Conservation (phyloP, 2,888 invertebrate genomes). For the Eristalinus sepulchralis region DNA sequence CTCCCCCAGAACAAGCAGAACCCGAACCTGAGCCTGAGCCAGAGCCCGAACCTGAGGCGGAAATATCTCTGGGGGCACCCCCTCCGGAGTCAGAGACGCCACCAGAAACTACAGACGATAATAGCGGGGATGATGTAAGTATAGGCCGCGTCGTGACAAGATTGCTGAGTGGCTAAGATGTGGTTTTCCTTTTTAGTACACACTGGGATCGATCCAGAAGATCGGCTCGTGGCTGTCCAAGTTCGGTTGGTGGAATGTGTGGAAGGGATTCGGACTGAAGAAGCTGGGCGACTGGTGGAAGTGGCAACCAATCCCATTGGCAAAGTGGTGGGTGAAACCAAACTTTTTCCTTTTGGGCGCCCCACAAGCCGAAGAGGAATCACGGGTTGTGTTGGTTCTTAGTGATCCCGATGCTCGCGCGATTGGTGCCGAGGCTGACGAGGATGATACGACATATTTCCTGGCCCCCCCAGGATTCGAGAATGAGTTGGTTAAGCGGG, state of each 20-base stretch:
- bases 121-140: slow-evolving; percentile 16
- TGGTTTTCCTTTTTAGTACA: slow-evolving; percentile 1
- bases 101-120: background rate
- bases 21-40: slow-evolving; percentile 1
- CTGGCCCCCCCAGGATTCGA: slow-evolving; percentile 63
- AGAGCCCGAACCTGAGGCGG: background rate
- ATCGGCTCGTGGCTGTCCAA: slow-evolving; percentile 60
- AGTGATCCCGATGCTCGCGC: slow-evolving; percentile 25
- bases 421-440: slow-evolving; percentile 12
- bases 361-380: slow-evolving; percentile 29
- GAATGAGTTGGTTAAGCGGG: slow-evolving; percentile 50
- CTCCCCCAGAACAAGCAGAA: background rate
- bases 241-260: slow-evolving; percentile 63
- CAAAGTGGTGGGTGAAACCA: slow-evolving; percentile 35
- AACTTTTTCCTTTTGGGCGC: slow-evolving; percentile 38
- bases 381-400: slow-evolving; percentile 41
- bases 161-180: background rate
- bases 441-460: slow-evolving; percentile 59
- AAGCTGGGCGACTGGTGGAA: slow-evolving; percentile 65
- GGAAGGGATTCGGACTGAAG: slow-evolving; percentile 58
- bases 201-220: slow-evolving; percentile 56
- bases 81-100: background rate
- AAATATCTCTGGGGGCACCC: background rate
- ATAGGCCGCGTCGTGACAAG: background rate
- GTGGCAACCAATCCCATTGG: slow-evolving; percentile 44